Percentiles rank a stretch among this genome's conserved stretches.
Conservation (phyloP, 2,113 vertebrate genomes). For the Sula dactylatra region DNA sequence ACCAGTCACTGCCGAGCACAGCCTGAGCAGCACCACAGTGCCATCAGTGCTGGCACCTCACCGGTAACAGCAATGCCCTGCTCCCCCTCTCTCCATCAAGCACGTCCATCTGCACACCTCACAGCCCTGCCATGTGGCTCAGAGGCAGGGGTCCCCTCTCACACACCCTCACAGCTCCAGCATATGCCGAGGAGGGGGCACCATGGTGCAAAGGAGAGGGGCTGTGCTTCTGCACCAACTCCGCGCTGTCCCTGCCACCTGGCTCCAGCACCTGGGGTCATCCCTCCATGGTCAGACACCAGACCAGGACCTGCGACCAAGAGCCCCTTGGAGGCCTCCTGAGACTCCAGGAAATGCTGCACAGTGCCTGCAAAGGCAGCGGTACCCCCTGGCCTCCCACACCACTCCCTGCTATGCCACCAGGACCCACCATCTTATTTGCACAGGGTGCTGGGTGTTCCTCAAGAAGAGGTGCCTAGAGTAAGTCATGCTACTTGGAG, state of each 20-base stretch:
- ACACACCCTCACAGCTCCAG: accelerated
- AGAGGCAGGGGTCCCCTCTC: neutral
- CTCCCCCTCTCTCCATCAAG: no score
- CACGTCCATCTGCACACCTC: accelerated
- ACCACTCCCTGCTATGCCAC: accelerated
- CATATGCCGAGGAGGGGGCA: accelerated
- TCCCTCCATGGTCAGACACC: neutral
- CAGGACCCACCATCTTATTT: accelerated
- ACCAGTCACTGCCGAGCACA: neutral
- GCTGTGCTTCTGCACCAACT: accelerated
- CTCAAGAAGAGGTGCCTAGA: neutral
- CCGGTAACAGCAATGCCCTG: accelerated
- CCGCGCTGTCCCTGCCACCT: neutral
- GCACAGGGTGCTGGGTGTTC: neutral
- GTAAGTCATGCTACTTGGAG: neutral
- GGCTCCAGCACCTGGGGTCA: neutral
- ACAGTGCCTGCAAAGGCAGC: accelerated
- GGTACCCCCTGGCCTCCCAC: neutral
- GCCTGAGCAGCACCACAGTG: accelerated
- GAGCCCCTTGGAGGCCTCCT: neutral
- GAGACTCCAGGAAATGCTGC: neutral
- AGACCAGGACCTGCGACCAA: neutral
- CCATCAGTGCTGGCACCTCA: accelerated
- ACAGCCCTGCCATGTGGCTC: accelerated
- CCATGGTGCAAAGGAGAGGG: accelerated